A percentile compares a stretch with the other conserved stretches of the same genome.
Conservation (phyloP, 37 sponge, comb jelly and placozoan species). For the Aphrocallistes beatrix region DNA sequence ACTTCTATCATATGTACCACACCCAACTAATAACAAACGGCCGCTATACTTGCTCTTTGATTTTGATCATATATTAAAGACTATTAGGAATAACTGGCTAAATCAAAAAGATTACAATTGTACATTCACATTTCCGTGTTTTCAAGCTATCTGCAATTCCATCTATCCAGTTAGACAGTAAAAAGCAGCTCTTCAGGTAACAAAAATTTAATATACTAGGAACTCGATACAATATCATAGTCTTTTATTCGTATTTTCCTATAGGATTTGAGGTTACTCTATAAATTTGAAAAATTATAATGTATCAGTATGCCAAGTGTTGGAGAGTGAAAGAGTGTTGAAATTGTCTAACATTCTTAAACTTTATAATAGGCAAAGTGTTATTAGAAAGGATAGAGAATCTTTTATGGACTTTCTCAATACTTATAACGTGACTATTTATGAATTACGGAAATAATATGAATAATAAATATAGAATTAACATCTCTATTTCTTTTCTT, state of each 20-base stretch:
- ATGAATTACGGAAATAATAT: no score
- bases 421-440: no score
- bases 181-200: background rate
- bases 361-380: no score
- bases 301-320: no score
- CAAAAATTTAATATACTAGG: background rate
- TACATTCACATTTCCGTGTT: background rate
- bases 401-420: no score
- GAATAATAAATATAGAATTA: no score
- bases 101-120: background rate
- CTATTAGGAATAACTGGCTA: background rate
- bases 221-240: background rate
- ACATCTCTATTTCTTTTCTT: no score
- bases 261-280: background rate
- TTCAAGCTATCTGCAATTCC: background rate
- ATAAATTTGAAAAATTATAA: slow-evolving; percentile 1
- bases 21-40: background rate
- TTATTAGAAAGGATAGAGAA: no score
- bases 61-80: background rate
- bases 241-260: background rate
- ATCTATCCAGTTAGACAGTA: background rate
- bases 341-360: no score
- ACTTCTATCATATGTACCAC: background rate
- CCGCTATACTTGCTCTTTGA: background rate
- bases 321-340: no score